Conservation (phyloP, 2,888 invertebrate genomes). For the Eilema sororculum region DNA sequence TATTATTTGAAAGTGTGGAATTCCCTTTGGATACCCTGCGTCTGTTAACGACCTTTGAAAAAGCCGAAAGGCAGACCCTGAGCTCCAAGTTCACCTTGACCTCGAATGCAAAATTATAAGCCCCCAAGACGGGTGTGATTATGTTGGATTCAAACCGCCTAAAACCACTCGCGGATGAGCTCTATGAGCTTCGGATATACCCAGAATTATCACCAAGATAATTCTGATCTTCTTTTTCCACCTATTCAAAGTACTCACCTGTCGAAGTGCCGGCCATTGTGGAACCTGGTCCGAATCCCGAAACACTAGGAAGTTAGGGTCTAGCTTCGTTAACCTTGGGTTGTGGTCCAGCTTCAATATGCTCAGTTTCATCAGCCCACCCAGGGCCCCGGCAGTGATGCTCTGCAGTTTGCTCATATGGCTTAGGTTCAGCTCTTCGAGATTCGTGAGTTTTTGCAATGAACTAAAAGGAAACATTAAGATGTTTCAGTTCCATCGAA, state of each 20-base stretch:
- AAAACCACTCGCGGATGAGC: too few species aligned
- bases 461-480: slow-evolving; percentile 68
- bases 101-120: too few species aligned
- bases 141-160: too few species aligned
- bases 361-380: slow-evolving; percentile 75
- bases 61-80: too few species aligned
- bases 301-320: slow-evolving; percentile 85
- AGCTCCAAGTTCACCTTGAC: too few species aligned
- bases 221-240: neutral
- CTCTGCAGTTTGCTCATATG: slow-evolving; percentile 86
- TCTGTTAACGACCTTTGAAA: too few species aligned
- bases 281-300: slow-evolving; percentile 71
- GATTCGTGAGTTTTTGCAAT: slow-evolving; percentile 85
- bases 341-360: slow-evolving; percentile 88
- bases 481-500: too few species aligned
- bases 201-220: neutral
- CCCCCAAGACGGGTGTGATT: too few species aligned
- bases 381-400: slow-evolving; percentile 81
- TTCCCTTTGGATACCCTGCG: too few species aligned
- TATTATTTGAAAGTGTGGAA: too few species aligned
- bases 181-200: neutral
- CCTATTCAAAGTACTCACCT: slow-evolving; percentile 72
- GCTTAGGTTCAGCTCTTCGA: slow-evolving; percentile 88
- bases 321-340: slow-evolving; percentile 85
- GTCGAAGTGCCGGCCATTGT: slow-evolving; percentile 88